Evolutionary conservation across 2,888 invertebrate genomes (phyloP), one percentile per base, ranked within the genome.

Genomic region (Andrena camellia): DNA sequence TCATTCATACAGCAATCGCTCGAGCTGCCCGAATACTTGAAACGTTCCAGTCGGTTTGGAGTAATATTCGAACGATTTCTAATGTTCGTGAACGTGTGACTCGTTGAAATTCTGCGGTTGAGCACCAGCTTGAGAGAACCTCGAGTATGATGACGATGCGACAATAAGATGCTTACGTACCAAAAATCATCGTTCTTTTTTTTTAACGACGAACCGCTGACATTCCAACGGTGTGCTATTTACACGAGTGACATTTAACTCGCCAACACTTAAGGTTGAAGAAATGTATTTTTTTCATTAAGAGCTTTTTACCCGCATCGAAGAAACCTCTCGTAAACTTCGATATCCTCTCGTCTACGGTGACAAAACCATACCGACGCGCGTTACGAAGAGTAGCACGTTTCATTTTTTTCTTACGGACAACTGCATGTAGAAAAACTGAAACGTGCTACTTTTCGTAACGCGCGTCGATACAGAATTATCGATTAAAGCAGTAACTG

Each of bases 241-340:
- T 81, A 71, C 72, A 35, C 4, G 2, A 20, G 33, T 50, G 81
- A 63, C 72, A 80, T 75, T 75, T 80, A 35, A 54, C 48, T 29
- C 20, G 35, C 10, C n/a, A 3, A n/a, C 20, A 33, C 3, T 48
- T 13, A 20, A 20, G 17, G n/a, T 29, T 42, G 71, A 68, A 59
- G n/a, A 26, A 42, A 33, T 78, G 23, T 57, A 64, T 74, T 74
- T 69, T 59, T 20, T 10, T 20, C 17, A 2, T n/a, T 29, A 10
- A 8, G 64, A 74, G 57, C 64, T 33, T 81, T 81, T 48, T 10
- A 26, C 29, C 54, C 60, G 17, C 17, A 26, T 72, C 69, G 31
- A 74, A 26, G 80, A 87, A 85, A 68, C 79, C 83, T 63, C 17
- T 74, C 74, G 54, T 52, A 52, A 50, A 71, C 70, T 50, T 64